Percentiles rank a stretch among this genome's conserved stretches.
phyloP scores from a whole-genome alignment of 2,797 vertebrate genomes.

The Lepus oiostolus region DNA sequence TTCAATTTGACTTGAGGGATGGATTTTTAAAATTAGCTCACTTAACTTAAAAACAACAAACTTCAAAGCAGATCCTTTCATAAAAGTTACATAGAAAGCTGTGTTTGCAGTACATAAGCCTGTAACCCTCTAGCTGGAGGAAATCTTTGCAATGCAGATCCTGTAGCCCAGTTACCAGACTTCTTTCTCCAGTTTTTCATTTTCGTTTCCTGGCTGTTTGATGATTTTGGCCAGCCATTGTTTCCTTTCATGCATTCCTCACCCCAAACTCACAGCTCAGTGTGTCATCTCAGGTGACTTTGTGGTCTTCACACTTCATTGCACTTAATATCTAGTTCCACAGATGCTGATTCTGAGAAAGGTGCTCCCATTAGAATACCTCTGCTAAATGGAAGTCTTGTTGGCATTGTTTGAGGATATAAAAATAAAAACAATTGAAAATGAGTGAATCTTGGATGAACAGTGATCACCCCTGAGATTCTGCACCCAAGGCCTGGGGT shows the following conservation, averaged over 20 bases:
- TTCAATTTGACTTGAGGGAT: background rate
- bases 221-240: background rate
- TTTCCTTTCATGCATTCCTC: background rate
- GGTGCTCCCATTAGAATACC: background rate
- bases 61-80: background rate
- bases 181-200: background rate
- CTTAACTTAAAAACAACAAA: background rate
- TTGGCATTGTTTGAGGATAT: background rate
- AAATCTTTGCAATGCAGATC: rapidly evolving
- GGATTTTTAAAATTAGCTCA: constrained; percentile 7
- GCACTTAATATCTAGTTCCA: background rate
- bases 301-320: background rate
- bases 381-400: background rate
- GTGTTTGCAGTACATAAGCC: background rate
- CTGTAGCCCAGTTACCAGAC: rapidly evolving
- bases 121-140: background rate
- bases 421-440: constrained; percentile 6
- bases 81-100: background rate
- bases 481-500: rapidly evolving
- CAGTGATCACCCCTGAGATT: background rate
- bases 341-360: constrained; percentile 13
- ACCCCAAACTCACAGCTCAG: background rate
- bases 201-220: background rate
- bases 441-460: background rate
- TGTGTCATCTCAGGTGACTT: background rate